phyloP scores from a whole-genome alignment of 2,888 invertebrate genomes.

The Thelaira solivaga region DNA sequence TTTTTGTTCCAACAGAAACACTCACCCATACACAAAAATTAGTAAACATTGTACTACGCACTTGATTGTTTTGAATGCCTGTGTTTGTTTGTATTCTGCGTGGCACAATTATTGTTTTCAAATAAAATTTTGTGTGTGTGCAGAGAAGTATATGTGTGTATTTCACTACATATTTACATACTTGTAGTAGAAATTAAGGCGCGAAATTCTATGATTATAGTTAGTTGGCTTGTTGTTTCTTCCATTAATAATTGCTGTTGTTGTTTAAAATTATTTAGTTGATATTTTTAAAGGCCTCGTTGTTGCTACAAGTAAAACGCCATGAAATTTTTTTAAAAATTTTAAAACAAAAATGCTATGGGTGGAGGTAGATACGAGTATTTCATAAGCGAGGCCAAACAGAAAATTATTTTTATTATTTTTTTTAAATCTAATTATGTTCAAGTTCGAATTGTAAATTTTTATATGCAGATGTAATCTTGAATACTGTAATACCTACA shows the following conservation, averaged over 20 bases:
- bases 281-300: constrained; percentile 12
- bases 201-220: constrained; percentile 49
- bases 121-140: constrained; percentile 38
- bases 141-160: too few species aligned
- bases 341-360: too few species aligned
- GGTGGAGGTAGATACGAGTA: too few species aligned
- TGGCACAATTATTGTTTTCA: constrained; percentile 37
- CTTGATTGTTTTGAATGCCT: background rate
- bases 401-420: too few species aligned
- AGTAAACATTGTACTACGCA: constrained; percentile 2
- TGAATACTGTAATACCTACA: too few species aligned
- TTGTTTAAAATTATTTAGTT: background rate
- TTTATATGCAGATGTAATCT: too few species aligned
- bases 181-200: constrained; percentile 56
- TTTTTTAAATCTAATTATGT: too few species aligned
- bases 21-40: background rate
- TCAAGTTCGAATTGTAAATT: too few species aligned
- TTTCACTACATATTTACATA: too few species aligned
- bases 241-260: constrained; percentile 4
- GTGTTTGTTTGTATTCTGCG: background rate
- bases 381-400: too few species aligned
- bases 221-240: constrained; percentile 6
- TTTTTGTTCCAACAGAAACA: background rate
- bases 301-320: background rate
- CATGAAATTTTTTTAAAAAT: background rate